Percentiles rank a stretch among this genome's conserved stretches.
phyloP scores from a whole-genome alignment of 2,113 vertebrate genomes.

The Acrocephalus kingi region DNA sequence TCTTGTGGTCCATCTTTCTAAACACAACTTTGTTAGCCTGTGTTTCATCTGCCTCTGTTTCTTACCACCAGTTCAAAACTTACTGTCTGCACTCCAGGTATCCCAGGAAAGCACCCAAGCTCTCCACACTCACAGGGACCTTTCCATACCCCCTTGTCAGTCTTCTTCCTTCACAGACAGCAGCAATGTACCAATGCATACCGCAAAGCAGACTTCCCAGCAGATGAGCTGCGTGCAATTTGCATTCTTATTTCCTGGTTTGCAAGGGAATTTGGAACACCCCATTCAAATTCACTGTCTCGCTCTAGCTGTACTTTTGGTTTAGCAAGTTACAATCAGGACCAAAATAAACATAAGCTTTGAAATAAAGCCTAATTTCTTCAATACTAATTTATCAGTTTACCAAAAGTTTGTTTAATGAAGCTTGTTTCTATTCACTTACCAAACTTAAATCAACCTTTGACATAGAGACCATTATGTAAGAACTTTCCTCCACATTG shows the following conservation, averaged over 20 bases:
- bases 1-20: neutral
- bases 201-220: neutral
- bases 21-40: neutral
- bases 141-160: too few relatives aligned
- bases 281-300: neutral
- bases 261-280: neutral
- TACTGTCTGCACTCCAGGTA: neutral
- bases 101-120: neutral
- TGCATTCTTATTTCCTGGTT: neutral
- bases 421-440: neutral
- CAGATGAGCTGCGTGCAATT: neutral
- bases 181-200: neutral
- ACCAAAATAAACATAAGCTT: neutral
- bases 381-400: neutral
- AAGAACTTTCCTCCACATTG: neutral
- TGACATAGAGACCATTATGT: neutral
- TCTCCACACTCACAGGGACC: neutral
- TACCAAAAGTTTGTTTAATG: neutral
- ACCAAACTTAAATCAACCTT: neutral
- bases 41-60: neutral
- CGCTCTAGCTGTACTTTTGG: neutral
- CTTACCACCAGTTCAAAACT: neutral
- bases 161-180: neutral
- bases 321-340: neutral
- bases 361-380: neutral